Evolutionary conservation across 2,113 vertebrate genomes (phyloP), one percentile per base, ranked within the genome.

Genomic region (Thryonomys swinderianus): DNA sequence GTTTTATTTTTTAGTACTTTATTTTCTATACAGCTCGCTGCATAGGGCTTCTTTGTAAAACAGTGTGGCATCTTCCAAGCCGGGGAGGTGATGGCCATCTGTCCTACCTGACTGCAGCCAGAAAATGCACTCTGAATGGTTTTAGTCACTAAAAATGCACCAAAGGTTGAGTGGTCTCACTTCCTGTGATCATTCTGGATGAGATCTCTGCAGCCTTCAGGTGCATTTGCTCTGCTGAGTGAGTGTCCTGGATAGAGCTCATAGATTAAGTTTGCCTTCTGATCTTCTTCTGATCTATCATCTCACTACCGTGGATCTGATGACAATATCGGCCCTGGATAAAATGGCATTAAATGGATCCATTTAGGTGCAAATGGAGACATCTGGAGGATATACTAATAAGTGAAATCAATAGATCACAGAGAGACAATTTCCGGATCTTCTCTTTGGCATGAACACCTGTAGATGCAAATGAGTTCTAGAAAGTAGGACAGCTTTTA

Each of bases 41-140:
- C 79, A 13, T 45, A 85, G 67, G 74, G 66, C 18, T 66, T 94
- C 59, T 57, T 81, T 94, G 85, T 57, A 57, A 89, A 89, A 37
- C 6, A 37, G 5, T 30, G 45, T 17, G 20, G 0, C 10, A 81
- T 61, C 92, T 92, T 55, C 45, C 59, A 53, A 59, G 79, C 64
- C 80, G 55, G 4, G 21, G 32, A 13, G 13, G 4, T 67, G 84
- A 66, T 53, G 81, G 10, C 61, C 73, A 53, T 82, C 42, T 87
- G 21, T 17, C 7, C 57, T 55, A 55, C 32, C 81, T 84, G 37
- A 71, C 32, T 30, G 12, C 83, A 16, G 48, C 83, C 11, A 71
- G n/a, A 94, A 42, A 74, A 61, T 73, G 23, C 3, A 11, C 4
- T 66, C 25, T 67, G 34, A 20, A 37, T 23, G 2, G 37, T 42